Evolutionary conservation across 1,140 invertebrate species (phyloP), one percentile per base, ranked within the genome.

Genomic region (Choristoneura fumiferana): DNA sequence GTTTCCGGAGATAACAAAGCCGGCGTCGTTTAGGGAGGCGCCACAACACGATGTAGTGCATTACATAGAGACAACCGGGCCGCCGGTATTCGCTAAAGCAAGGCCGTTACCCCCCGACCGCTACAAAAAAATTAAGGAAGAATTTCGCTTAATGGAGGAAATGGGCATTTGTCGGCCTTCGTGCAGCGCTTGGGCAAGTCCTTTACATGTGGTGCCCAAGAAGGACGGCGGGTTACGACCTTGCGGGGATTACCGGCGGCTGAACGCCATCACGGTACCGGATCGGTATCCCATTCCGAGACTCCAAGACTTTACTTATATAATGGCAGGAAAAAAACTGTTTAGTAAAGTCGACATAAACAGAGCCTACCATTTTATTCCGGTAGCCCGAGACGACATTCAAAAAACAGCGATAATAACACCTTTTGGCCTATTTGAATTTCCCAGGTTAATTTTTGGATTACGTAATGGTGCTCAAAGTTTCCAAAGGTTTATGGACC

Each of bases 401-500:
- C 4, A 58, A 15, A 58, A 58, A 22, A 58, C 39, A n/a, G 56
- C 56, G 2, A 49, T 58, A 12, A 58, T n/a, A n/a, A n/a, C n/a
- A n/a, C n/a, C n/a, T n/a, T n/a, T n/a, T n/a, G n/a, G n/a, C n/a
- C n/a, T n/a, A 10, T 2, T 45, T 10, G 13, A 14, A 18, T 45
- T 17, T 45, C 12, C 43, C 13, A 18, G 38, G 2, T 45, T 83
- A 69, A 60, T 62, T 0, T 83, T 85, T 55, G 77, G 80, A 5
- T 56, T 89, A 1, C 53, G 67, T 0, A 83, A 87, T 62, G 71
- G 73, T 8, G 70, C 62, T 0, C 73, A 84, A 58, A 74, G 65
- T 0, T 92, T 90, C 57, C 87, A 91, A 63, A 60, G 91, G 3
- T 77, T 89, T 8, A 89, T 92, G 60, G 17, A 18, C 17, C 18